Percentiles rank a stretch among this genome's conserved stretches.
These are phyloP conservation scores for Vireo griseus DNA, from an alignment of 2,797 vertebrate species.

Conservation along the genomic window DNA sequence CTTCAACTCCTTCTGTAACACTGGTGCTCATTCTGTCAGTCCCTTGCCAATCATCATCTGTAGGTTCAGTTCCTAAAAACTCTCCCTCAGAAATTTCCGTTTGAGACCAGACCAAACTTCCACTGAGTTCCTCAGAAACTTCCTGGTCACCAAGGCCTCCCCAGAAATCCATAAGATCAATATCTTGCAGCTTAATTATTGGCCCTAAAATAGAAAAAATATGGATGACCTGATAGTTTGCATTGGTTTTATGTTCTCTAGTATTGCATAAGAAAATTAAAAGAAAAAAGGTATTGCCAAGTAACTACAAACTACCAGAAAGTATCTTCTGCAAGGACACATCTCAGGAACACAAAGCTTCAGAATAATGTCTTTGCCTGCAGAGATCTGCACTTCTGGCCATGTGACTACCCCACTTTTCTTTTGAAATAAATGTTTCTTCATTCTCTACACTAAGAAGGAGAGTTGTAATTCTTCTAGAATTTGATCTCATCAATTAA, in stretches of 20 bases:
- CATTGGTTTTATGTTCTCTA: neutral
- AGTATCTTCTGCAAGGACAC: neutral
- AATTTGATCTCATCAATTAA: neutral
- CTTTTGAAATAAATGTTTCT: neutral
- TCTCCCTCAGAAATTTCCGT: neutral
- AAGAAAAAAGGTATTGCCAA: neutral
- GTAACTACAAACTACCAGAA: neutral
- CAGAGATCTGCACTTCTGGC: neutral
- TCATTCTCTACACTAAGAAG: neutral
- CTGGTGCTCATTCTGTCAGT: neutral
- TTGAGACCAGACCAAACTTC: neutral
- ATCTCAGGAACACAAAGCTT: neutral
- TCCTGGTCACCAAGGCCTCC: conserved; percentile 49
- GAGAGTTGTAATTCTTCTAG: neutral
- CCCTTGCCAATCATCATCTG: neutral
- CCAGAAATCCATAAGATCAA: conserved; percentile 68
- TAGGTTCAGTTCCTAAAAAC: neutral
- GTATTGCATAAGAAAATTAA: neutral
- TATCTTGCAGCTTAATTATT: conserved; percentile 71
- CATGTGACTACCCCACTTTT: neutral
- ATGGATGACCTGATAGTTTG: neutral
- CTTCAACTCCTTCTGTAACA: neutral
- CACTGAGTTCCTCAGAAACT: conserved; percentile 15
- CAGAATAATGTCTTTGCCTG: neutral
- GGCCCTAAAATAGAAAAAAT: conserved; percentile 72